phyloP scores from a whole-genome alignment of 2,797 vertebrate genomes.

The Pelobates cultripes region DNA sequence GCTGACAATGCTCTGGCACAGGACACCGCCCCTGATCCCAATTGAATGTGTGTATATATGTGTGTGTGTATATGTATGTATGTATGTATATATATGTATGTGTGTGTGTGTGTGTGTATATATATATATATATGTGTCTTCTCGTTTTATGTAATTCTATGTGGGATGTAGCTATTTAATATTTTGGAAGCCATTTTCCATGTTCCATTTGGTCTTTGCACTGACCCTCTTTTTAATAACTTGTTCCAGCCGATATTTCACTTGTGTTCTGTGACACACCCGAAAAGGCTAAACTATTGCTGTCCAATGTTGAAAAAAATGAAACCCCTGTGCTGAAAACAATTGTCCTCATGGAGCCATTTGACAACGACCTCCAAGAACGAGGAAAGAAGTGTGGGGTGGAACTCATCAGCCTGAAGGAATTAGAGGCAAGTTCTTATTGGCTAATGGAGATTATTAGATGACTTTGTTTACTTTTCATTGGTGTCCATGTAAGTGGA shows the following conservation, averaged over 20 bases:
- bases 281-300: conserved; percentile 83
- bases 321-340: conserved; percentile 75
- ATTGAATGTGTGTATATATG: too few species aligned
- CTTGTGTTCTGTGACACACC: conserved; percentile 88
- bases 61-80: too few species aligned
- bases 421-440: conserved; percentile 80
- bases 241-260: conserved; percentile 77
- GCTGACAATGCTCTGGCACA: too few species aligned
- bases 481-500: too few species aligned
- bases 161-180: too few species aligned
- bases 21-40: too few species aligned
- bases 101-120: too few species aligned
- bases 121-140: too few species aligned
- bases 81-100: too few species aligned
- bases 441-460: neutral
- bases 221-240: neutral
- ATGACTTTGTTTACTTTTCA: too few species aligned
- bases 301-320: conserved; percentile 76
- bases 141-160: too few species aligned
- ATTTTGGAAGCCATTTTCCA: too few species aligned
- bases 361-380: conserved; percentile 78
- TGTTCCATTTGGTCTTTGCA: neutral
- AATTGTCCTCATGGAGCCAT: conserved; percentile 86
- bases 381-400: conserved; percentile 79
- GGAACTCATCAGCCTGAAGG: conserved; percentile 81